Percentiles rank a stretch among this genome's conserved stretches.
phyloP scores from a whole-genome alignment of 2,888 invertebrate genomes.

The Athalia rosae region DNA sequence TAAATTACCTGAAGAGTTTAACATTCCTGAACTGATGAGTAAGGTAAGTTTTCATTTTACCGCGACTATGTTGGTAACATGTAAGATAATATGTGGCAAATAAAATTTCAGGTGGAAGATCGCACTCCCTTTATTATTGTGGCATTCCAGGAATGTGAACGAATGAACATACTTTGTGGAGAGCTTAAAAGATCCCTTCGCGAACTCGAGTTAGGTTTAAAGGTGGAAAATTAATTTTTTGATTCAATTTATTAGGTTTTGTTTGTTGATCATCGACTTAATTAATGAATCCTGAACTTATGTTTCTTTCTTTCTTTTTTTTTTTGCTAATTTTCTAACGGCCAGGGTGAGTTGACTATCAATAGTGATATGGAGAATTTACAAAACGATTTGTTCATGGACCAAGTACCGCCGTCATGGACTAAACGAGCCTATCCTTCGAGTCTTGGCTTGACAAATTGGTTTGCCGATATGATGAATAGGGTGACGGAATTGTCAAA shows the following conservation, averaged over 20 bases:
- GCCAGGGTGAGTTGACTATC: constrained; percentile 93
- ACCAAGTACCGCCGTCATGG: constrained; percentile 92
- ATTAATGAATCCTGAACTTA: background rate
- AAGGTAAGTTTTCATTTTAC: constrained; percentile 73
- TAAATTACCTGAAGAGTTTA: constrained; percentile 92
- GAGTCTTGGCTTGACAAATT: constrained; percentile 85
- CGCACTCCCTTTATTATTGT: constrained; percentile 94
- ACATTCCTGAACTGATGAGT: constrained; percentile 88
- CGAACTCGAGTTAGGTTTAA: constrained; percentile 91
- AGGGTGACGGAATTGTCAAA: constrained; percentile 88
- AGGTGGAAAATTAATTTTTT: constrained; percentile 75
- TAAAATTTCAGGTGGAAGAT: constrained; percentile 79
- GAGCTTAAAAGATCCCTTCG: constrained; percentile 88
- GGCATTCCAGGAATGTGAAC: constrained; percentile 94
- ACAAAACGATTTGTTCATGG: constrained; percentile 90
- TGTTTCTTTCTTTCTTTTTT: constrained; percentile 5
- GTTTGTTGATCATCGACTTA: background rate
- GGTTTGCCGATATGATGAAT: constrained; percentile 90
- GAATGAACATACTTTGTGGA: constrained; percentile 91
- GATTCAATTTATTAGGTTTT: constrained; percentile 12
- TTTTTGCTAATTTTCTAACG: constrained; percentile 20
- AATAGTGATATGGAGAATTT: constrained; percentile 93
- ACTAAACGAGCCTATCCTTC: constrained; percentile 92
- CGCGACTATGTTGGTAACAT: background rate
- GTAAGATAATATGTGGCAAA: background rate